phyloP scores from a whole-genome alignment of 92 coral and sea anemone genomes.

The Parazoanthus swiftii region DNA sequence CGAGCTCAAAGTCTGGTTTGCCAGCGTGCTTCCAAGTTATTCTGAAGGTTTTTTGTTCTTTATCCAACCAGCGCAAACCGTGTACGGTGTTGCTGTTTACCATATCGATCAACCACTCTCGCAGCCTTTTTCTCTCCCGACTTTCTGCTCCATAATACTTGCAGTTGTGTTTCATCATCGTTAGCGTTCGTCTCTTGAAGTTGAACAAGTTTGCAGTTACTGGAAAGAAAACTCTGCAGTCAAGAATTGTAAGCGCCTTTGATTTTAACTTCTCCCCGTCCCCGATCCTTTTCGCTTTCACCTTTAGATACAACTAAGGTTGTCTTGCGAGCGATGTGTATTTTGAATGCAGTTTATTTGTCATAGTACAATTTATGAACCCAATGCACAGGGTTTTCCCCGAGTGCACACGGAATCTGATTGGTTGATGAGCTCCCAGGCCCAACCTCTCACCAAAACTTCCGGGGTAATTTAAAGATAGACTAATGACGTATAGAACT shows the following conservation, averaged over 20 bases:
- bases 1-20: slow-evolving; percentile 92
- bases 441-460: neutral
- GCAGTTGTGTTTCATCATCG: slow-evolving; percentile 21
- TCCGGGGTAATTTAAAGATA: slow-evolving; percentile 33
- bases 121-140: slow-evolving; percentile 75
- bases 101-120: slow-evolving; percentile 85
- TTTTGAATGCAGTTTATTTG: neutral
- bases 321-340: neutral
- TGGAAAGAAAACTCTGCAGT: slow-evolving; percentile 9
- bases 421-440: slow-evolving; percentile 21
- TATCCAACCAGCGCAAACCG: slow-evolving; percentile 76
- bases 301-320: neutral
- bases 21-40: slow-evolving; percentile 99
- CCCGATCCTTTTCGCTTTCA: slow-evolving; percentile 14
- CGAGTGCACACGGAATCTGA: neutral
- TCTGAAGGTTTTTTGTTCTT: slow-evolving; percentile 64
- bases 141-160: slow-evolving; percentile 17
- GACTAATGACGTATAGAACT: neutral
- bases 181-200: neutral
- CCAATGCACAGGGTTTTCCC: slow-evolving; percentile 17
- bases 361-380: neutral
- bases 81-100: slow-evolving; percentile 80
- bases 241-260: neutral
- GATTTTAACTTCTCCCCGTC: neutral
- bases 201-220: neutral